A percentile compares a stretch with the other conserved stretches of the same genome.
Evolutionary conservation across 64 coral and sea anemone species (phyloP).

Genomic region (Pocillopora verrucosa): DNA sequence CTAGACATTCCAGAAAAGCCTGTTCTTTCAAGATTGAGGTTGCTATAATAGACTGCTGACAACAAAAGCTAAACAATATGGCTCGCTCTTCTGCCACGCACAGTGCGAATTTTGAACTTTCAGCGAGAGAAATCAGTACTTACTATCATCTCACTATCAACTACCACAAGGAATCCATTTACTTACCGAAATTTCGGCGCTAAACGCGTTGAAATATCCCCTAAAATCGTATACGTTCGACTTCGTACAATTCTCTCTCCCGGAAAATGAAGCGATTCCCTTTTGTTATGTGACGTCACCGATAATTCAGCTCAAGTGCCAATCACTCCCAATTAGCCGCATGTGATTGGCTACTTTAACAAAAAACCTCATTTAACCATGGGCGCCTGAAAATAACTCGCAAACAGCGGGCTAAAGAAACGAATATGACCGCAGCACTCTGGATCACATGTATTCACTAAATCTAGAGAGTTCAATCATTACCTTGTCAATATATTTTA

Average conservation of each 20-base stretch:
- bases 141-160: neutral
- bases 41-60: constrained; percentile 41
- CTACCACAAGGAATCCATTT: neutral
- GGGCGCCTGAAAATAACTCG: constrained; percentile 13
- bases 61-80: constrained; percentile 59
- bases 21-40: neutral
- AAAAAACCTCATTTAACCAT: constrained; percentile 25
- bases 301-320: constrained; percentile 7
- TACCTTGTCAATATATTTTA: neutral
- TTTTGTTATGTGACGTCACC: constrained; percentile 56
- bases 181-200: constrained; percentile 26
- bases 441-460: neutral
- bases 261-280: constrained; percentile 51
- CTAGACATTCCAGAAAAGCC: neutral
- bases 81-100: constrained; percentile 40
- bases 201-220: neutral
- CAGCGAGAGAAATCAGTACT: neutral
- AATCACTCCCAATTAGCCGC: constrained; percentile 27
- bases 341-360: constrained; percentile 28
- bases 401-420: constrained; percentile 14
- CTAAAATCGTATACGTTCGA: neutral
- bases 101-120: constrained; percentile 19
- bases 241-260: constrained; percentile 32
- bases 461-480: constrained; percentile 5
- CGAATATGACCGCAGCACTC: neutral